phyloP scores from a whole-genome alignment of 2,888 invertebrate genomes.

The Drosophila affinis region DNA sequence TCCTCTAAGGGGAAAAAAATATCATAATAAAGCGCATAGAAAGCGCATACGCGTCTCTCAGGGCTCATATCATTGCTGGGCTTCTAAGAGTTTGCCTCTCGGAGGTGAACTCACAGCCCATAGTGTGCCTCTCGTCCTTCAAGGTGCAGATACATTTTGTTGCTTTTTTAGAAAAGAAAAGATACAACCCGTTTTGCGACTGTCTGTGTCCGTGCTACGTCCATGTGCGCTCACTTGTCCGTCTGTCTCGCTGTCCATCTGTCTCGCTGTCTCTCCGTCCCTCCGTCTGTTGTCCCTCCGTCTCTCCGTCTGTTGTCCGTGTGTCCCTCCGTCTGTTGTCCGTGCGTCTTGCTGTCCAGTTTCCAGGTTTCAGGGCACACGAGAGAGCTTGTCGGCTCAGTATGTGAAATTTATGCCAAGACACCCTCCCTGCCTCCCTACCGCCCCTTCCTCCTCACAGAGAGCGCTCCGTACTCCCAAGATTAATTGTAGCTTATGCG shows the following conservation, averaged over 20 bases:
- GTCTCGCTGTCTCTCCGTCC: conserved; percentile 26
- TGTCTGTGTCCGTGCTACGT: conserved; percentile 28
- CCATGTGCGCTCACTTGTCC: conserved; percentile 53
- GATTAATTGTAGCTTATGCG: conserved; percentile 80
- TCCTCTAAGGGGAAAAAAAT: conserved; percentile 29
- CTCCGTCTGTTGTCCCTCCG: conserved; percentile 34
- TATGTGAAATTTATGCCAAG: conserved; percentile 73
- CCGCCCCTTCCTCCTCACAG: neutral
- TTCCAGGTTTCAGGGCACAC: conserved; percentile 30
- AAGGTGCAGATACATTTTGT: conserved; percentile 55
- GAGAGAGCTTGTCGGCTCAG: conserved; percentile 33
- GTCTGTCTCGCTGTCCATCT: conserved; percentile 42
- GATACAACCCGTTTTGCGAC: conserved; percentile 60
- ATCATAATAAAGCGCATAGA: conserved; percentile 57
- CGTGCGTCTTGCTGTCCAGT: conserved; percentile 38
- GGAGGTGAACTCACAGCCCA: conserved; percentile 54
- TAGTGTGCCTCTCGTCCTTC: conserved; percentile 66
- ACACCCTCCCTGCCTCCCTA: conserved; percentile 57
- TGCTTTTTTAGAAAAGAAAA: conserved; percentile 17
- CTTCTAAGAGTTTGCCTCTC: conserved; percentile 31
- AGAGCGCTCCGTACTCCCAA: conserved; percentile 52
- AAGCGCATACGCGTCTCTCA: conserved; percentile 21
- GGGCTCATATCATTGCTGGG: conserved; percentile 67
- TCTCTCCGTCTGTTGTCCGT: conserved; percentile 16
- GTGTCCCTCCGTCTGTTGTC: conserved; percentile 16